Evolutionary conservation across 2,797 vertebrate genomes (phyloP).

Genomic region (Intellagama lesueurii): DNA sequence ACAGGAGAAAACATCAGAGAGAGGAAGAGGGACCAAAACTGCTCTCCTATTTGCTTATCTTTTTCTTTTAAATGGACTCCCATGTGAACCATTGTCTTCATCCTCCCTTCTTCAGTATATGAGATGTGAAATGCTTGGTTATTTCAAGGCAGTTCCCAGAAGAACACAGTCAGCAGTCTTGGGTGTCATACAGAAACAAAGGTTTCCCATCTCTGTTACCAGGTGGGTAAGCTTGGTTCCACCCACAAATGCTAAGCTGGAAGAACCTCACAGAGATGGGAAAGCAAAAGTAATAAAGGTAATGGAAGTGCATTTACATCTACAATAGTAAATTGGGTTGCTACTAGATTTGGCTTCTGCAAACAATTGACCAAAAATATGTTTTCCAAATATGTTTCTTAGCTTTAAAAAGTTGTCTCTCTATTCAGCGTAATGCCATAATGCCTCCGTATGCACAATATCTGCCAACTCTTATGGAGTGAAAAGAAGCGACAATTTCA

Average conservation of each 20-base stretch:
- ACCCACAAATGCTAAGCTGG: background rate
- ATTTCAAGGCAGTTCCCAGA: too few species aligned
- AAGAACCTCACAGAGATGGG: background rate
- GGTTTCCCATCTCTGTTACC: too few species aligned
- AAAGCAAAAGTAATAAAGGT: background rate
- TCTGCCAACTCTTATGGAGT: constrained; percentile 13
- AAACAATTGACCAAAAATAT: background rate
- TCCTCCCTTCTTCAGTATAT: too few species aligned
- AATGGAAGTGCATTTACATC: background rate
- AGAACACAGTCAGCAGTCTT: too few species aligned
- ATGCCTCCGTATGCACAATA: background rate
- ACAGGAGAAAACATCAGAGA: background rate
- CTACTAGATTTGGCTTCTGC: background rate
- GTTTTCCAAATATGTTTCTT: too few species aligned
- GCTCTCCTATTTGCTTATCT: too few species aligned
- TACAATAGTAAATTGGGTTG: background rate
- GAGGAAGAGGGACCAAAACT: background rate
- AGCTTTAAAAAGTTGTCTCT: background rate
- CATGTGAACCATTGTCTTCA: too few species aligned
- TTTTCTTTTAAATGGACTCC: too few species aligned
- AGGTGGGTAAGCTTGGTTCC: background rate
- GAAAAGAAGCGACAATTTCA: background rate
- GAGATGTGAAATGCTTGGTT: too few species aligned
- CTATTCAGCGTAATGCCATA: background rate
- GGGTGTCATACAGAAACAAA: too few species aligned